Evolutionary conservation across 30 jellyfish, hydroid and myxozoan species (phyloP), one percentile per base, ranked within the genome.

Genomic region (Hydractinia echinata): DNA sequence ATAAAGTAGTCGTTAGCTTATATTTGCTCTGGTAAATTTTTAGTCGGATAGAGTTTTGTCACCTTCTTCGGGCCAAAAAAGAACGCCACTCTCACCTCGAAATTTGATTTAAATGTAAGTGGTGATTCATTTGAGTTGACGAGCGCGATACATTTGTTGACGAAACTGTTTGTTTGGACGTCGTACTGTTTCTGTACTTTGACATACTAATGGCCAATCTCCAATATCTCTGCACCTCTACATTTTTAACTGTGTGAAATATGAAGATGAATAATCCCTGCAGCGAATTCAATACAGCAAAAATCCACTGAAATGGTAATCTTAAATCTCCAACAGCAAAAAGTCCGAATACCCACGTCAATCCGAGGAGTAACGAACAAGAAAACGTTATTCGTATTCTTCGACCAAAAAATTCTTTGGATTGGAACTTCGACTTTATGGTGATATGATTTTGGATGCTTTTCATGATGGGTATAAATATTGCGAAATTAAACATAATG

Each of bases 401-500:
- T 64, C 74, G 19, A 8, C 19, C 39, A 64, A n/a, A 64, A 13
- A 64, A 64, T 13, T 64, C 18, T 13, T 64, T 64, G 51, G 74
- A 64, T 64, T 64, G 74, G 2, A 64, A 64, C 18, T 64, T 64
- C 5, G 74, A 64, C 74, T 64, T 64, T 44, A 64, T 44, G 19
- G 74, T 64, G 74, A 64, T 44, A 64, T 64, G 74, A 7, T 13
- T 51, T 13, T 64, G 74, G 39, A 64, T 64, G 18, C 51, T 64
- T 64, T 64, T 64, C 39, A 64, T 64, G 7, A 64, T 64, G 19
- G 74, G 74, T 44, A 64, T n/a, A 64, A 64, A 64, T 64, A 64
- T 64, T 6, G 39, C 18, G 51, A 7, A 64, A 64, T 64, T 64
- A 13, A 64, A 64, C 4, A 51, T 51, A 6, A 13, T 13, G 18